phyloP scores from a whole-genome alignment of 2,888 invertebrate genomes.

The Xestia ashworthii region DNA sequence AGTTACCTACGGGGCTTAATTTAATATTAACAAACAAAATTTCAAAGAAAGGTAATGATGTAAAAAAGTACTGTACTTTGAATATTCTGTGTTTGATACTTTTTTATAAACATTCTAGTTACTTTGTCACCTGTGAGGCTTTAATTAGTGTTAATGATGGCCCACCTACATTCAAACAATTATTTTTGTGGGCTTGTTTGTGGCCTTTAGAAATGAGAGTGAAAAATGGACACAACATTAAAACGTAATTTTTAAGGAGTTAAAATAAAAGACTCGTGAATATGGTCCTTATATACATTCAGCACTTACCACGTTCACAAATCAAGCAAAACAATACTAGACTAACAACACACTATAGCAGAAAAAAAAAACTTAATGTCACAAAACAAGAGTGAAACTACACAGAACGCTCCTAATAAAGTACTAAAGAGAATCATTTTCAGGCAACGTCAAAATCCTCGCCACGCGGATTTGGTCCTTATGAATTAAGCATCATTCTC shows the following conservation, averaged over 20 bases:
- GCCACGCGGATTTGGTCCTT: slow-evolving; percentile 46
- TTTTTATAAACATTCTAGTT: neutral
- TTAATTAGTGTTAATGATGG: neutral
- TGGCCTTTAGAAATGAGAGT: neutral
- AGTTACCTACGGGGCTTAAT: neutral
- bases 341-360: neutral
- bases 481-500: slow-evolving; percentile 53
- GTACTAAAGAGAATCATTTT: slow-evolving; percentile 34
- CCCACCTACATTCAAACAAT: neutral
- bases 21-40: neutral
- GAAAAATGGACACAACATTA: neutral
- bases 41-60: neutral
- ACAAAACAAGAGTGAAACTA: slow-evolving; percentile 17
- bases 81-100: neutral
- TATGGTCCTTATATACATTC: neutral
- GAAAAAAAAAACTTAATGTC: slow-evolving; percentile 4
- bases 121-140: neutral
- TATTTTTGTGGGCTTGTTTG: neutral
- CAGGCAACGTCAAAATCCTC: slow-evolving; percentile 18
- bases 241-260: neutral
- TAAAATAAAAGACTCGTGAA: neutral
- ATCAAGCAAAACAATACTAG: slow-evolving; percentile 9
- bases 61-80: neutral
- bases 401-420: slow-evolving; percentile 34
- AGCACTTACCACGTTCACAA: neutral